phyloP scores from a whole-genome alignment of 2,113 vertebrate genomes.

The Dasyornis broadbenti region DNA sequence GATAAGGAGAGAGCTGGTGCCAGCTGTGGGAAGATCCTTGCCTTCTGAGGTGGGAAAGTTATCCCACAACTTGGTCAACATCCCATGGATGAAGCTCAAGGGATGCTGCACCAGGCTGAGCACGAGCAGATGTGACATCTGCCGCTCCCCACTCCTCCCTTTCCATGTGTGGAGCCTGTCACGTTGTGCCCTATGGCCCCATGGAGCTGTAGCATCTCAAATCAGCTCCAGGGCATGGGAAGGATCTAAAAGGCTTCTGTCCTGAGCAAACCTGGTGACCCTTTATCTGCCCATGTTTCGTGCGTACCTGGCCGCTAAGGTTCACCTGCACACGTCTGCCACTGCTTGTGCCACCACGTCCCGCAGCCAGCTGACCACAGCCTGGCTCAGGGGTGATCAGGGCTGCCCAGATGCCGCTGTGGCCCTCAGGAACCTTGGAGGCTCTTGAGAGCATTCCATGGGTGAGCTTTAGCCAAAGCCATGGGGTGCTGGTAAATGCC shows the following conservation, averaged over 20 bases:
- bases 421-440: neutral
- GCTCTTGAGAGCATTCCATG: fast-evolving
- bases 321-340: fast-evolving
- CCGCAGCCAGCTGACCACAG: neutral
- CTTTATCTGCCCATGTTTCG: neutral
- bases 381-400: too few species aligned
- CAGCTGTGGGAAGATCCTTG: neutral
- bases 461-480: neutral
- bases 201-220: fast-evolving
- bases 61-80: neutral
- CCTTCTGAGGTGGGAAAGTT: neutral
- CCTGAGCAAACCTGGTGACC: neutral
- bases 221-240: neutral
- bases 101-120: neutral
- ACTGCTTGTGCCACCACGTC: neutral
- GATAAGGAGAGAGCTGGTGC: neutral
- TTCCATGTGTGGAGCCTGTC: neutral
- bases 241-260: neutral
- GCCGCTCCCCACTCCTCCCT: neutral
- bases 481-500: fast-evolving
- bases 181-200: fast-evolving
- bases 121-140: fast-evolving
- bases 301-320: fast-evolving
- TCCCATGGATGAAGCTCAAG: fast-evolving
- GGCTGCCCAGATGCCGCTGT: too few species aligned